Conservation (phyloP, 1,140 invertebrate species). For the Neelides sp. region DNA sequence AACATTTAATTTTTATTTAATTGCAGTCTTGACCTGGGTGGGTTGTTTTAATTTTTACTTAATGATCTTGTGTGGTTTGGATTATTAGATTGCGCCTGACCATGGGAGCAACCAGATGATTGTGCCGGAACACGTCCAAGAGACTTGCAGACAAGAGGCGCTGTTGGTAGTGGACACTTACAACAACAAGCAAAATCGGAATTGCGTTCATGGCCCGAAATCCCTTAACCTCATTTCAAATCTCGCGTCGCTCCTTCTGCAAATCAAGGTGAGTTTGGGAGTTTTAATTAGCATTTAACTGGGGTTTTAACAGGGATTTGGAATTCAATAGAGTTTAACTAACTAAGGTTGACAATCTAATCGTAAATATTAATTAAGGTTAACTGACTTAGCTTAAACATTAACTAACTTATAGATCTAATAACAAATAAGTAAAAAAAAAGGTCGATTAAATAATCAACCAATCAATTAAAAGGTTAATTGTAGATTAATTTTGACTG, state of each 20-base stretch:
- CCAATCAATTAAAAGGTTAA: too few relatives aligned
- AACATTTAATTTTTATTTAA: background rate
- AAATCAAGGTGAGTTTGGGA: conserved; percentile 74
- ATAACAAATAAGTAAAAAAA: too few relatives aligned
- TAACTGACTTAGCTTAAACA: too few relatives aligned
- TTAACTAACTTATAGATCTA: too few relatives aligned
- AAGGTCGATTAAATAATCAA: too few relatives aligned
- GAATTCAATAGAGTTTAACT: too few relatives aligned
- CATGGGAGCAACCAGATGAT: conserved; percentile 74
- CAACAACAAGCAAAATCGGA: conserved; percentile 39
- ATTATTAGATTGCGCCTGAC: conserved; percentile 58
- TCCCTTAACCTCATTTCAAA: conserved; percentile 65
- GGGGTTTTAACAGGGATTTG: too few relatives aligned
- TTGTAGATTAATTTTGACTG: too few relatives aligned
- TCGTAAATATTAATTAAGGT: too few relatives aligned
- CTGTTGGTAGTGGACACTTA: conserved; percentile 63
- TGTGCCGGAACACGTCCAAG: conserved; percentile 69
- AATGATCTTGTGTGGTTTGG: background rate
- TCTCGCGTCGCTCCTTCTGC: conserved; percentile 78
- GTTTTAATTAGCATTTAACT: too few relatives aligned
- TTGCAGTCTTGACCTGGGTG: conserved; percentile 1
- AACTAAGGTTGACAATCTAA: too few relatives aligned
- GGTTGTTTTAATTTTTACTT: conserved; percentile 13
- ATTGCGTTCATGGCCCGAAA: conserved; percentile 40
- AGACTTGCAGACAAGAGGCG: conserved; percentile 74